phyloP scores from a whole-genome alignment of 2,797 vertebrate species.

The Denticeps clupeoides region DNA sequence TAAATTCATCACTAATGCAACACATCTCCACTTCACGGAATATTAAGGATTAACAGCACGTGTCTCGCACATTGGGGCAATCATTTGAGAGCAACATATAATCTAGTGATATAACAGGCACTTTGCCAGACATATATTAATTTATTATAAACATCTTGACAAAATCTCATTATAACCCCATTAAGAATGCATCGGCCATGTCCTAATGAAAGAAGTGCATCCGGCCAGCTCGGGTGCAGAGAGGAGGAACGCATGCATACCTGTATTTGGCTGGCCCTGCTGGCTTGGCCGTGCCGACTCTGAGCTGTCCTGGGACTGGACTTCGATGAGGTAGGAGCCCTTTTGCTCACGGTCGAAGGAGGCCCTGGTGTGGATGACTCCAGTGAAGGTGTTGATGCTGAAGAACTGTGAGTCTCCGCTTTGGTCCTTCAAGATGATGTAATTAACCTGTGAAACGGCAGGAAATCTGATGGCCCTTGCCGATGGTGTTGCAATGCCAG shows the following conservation, averaged over 20 bases:
- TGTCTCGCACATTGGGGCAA: too few species aligned
- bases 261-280: slow-evolving; percentile 75
- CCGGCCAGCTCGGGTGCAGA: slow-evolving; percentile 9
- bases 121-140: too few species aligned
- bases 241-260: slow-evolving; percentile 35
- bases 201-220: slow-evolving; percentile 25
- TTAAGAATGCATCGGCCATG: slow-evolving; percentile 18
- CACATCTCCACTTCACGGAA: too few species aligned
- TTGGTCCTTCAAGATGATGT: slow-evolving; percentile 67
- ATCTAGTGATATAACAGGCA: too few species aligned
- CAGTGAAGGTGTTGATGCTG: slow-evolving; percentile 60
- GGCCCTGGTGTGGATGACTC: slow-evolving; percentile 57
- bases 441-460: slow-evolving; percentile 53
- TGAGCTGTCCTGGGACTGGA: slow-evolving; percentile 75
- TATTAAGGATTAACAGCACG: too few species aligned
- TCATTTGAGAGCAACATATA: too few species aligned
- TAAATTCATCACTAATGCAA: too few species aligned
- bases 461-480: not conserved
- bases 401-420: slow-evolving; percentile 74
- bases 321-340: slow-evolving; percentile 75
- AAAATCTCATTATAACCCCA: slow-evolving; percentile 20
- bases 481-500: not conserved
- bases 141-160: too few species aligned
- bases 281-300: slow-evolving; percentile 70
- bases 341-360: slow-evolving; percentile 82